phyloP scores from a whole-genome alignment of 2,888 invertebrate genomes.

The Epinotia ramella region DNA sequence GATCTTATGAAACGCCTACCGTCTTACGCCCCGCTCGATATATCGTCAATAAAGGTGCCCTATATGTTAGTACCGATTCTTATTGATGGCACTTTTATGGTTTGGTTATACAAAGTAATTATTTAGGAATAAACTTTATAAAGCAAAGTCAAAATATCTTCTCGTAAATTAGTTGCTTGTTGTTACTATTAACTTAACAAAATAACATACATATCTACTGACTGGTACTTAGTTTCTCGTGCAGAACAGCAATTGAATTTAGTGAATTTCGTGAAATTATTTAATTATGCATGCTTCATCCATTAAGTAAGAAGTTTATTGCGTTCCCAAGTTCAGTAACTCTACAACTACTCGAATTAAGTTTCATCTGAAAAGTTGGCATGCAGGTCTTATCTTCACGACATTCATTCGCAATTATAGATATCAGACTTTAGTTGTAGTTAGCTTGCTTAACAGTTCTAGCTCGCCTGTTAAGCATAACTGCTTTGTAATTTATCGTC shows the following conservation, averaged over 20 bases:
- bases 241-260: constrained; percentile 29
- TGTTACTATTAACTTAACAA: constrained; percentile 4
- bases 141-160: neutral
- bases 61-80: neutral
- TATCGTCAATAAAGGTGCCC: neutral
- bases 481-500: constrained; percentile 31
- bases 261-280: constrained; percentile 47
- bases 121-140: neutral
- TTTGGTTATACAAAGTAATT: neutral
- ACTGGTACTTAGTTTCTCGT: neutral
- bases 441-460: constrained; percentile 28
- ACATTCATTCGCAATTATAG: constrained; percentile 27
- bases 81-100: neutral
- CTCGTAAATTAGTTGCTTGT: neutral
- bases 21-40: neutral
- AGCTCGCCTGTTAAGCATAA: constrained; percentile 1
- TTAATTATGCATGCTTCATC: constrained; percentile 57
- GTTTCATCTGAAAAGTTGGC: constrained; percentile 53
- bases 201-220: neutral
- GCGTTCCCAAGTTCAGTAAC: constrained; percentile 58
- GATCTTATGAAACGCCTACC: too few species aligned
- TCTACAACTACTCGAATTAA: constrained; percentile 58
- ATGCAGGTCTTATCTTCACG: constrained; percentile 39
- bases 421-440: constrained; percentile 32
- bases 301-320: constrained; percentile 60